Conservation (phyloP, 1,140 invertebrate genomes). For the Bradysia coprophila region DNA sequence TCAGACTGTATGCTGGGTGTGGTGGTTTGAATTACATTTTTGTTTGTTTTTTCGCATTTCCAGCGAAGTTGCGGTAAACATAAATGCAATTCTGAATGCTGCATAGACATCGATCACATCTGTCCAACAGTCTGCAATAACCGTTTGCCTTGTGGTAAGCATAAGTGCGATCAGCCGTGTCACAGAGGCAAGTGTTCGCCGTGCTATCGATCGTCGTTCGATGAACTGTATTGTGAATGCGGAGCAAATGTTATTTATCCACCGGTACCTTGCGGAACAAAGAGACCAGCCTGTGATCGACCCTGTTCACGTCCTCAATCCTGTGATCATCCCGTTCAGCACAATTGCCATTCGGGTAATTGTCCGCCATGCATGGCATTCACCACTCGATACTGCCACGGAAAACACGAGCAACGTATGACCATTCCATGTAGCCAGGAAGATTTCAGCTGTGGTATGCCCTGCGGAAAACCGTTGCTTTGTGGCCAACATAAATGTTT, state of each 20-base stretch:
- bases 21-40: too few species aligned
- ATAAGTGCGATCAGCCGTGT: constrained; percentile 75
- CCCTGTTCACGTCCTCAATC: constrained; percentile 57
- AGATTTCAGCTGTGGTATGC: constrained; percentile 76
- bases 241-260: constrained; percentile 70
- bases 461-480: constrained; percentile 55
- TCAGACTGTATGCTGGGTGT: too few species aligned
- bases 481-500: constrained; percentile 68
- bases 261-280: constrained; percentile 79
- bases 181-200: constrained; percentile 74
- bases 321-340: constrained; percentile 65
- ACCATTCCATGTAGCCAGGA: constrained; percentile 78
- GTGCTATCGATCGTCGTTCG: constrained; percentile 72
- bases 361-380: constrained; percentile 92
- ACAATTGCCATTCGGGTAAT: constrained; percentile 40
- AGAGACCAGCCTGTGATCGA: constrained; percentile 54
- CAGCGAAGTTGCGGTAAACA: constrained; percentile 66
- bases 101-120: constrained; percentile 67
- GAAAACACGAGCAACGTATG: constrained; percentile 71
- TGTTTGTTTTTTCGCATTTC: too few species aligned
- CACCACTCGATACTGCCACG: constrained; percentile 73
- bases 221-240: constrained; percentile 84
- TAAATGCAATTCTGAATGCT: constrained; percentile 74
- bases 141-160: constrained; percentile 63
- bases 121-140: constrained; percentile 70